A percentile compares a stretch with the other conserved stretches of the same genome.
Evolutionary conservation across 2,113 vertebrate species (phyloP).

Genomic region (Syrmaticus mikado): DNA sequence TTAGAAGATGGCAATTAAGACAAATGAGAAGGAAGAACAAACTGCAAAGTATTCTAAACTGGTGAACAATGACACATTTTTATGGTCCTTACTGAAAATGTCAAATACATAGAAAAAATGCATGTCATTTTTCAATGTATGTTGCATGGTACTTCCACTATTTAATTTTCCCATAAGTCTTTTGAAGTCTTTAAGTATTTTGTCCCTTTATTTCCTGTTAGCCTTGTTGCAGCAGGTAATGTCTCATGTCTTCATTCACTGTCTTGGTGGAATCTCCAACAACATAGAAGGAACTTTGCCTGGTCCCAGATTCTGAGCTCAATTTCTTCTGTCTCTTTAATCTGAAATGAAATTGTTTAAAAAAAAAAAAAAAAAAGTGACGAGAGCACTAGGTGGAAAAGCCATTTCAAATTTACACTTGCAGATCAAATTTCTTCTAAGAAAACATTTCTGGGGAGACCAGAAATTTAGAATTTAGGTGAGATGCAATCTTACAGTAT

Average conservation of each 20-base stretch:
- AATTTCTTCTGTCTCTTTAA: not conserved
- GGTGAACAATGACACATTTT: not conserved
- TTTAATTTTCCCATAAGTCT: not conserved
- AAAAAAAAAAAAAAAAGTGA: not conserved
- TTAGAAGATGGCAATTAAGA: not conserved
- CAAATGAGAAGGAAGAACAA: not conserved
- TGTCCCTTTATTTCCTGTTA: not conserved
- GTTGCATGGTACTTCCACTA: not conserved
- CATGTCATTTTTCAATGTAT: not conserved
- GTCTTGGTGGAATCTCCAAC: not conserved
- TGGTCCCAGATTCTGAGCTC: conserved; percentile 21
- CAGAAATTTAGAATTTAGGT: not conserved
- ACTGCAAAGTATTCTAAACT: not conserved
- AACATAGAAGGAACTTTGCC: conserved; percentile 2
- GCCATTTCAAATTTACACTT: not conserved
- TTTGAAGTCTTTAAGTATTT: not conserved
- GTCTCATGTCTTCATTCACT: not conserved
- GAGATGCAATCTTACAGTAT: not conserved
- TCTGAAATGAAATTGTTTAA: not conserved
- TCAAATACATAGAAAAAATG: not conserved
- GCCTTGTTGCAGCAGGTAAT: not conserved
- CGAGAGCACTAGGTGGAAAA: not conserved
- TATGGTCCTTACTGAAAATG: not conserved
- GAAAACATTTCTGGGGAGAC: not conserved
- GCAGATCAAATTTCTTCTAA: not conserved